Conservation (phyloP, 2,888 invertebrate genomes). For the Ophraella communa region DNA sequence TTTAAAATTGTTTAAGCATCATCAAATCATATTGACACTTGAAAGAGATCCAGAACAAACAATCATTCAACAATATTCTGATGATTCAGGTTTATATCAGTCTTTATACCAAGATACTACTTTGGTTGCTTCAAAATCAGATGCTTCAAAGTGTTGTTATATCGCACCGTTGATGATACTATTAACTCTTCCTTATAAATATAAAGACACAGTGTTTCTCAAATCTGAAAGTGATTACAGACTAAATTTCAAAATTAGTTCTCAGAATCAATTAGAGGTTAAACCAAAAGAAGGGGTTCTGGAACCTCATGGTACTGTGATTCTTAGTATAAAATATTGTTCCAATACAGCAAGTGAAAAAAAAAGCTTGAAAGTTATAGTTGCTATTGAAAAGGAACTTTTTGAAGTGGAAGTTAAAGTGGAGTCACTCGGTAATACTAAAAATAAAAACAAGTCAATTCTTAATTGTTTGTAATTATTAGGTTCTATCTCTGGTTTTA, state of each 20-base stretch:
- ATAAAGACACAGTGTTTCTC: slow-evolving; percentile 43
- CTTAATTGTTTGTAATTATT: slow-evolving; percentile 3
- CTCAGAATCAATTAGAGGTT: slow-evolving; percentile 39
- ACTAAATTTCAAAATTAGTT: slow-evolving; percentile 38
- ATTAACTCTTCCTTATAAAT: slow-evolving; percentile 44
- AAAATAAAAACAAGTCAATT: slow-evolving; percentile 13
- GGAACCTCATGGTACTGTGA: slow-evolving; percentile 39
- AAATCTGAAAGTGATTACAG: slow-evolving; percentile 36
- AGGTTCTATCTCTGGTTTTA: neutral
- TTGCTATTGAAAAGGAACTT: slow-evolving; percentile 49
- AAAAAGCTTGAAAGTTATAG: slow-evolving; percentile 40
- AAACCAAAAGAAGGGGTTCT: slow-evolving; percentile 41
- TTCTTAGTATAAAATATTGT: slow-evolving; percentile 43
- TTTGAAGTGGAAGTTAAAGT: slow-evolving; percentile 49
- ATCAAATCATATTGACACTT: slow-evolving; percentile 54
- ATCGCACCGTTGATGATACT: slow-evolving; percentile 46
- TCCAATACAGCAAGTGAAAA: slow-evolving; percentile 21
- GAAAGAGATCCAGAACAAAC: slow-evolving; percentile 56
- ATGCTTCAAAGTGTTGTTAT: slow-evolving; percentile 30
- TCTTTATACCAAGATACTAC: slow-evolving; percentile 48
- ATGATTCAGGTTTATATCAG: slow-evolving; percentile 54
- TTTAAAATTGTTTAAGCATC: slow-evolving; percentile 46
- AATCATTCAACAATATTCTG: slow-evolving; percentile 48
- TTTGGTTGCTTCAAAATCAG: slow-evolving; percentile 32
- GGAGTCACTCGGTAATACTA: slow-evolving; percentile 13